Evolutionary conservation across 2,113 vertebrate genomes (phyloP).

Genomic region (Prunella fulvescens): DNA sequence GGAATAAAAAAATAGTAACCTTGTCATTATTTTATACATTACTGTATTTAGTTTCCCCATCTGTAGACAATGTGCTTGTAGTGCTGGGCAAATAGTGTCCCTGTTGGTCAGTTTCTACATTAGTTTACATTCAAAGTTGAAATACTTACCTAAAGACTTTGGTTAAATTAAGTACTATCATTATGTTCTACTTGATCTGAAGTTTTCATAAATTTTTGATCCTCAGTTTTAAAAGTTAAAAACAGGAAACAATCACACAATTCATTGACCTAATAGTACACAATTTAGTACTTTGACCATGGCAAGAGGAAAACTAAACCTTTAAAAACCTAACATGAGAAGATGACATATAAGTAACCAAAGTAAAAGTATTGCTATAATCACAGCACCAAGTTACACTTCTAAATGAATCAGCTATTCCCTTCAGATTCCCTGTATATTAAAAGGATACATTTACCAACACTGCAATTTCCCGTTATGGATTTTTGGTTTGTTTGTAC

Average conservation of each 20-base stretch:
- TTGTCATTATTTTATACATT: constrained; percentile 71
- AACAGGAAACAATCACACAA: constrained; percentile 72
- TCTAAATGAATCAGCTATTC: constrained; percentile 60
- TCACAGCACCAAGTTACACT: constrained; percentile 75
- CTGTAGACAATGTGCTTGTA: constrained; percentile 74
- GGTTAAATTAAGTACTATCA: constrained; percentile 85
- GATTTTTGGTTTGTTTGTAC: constrained; percentile 75
- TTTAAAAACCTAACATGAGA: constrained; percentile 56
- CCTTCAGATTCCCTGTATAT: constrained; percentile 57
- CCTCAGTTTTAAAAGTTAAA: constrained; percentile 58
- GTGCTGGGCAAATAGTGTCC: constrained; percentile 68
- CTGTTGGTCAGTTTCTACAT: constrained; percentile 78
- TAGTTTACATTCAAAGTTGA: constrained; percentile 85
- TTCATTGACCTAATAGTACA: constrained; percentile 74
- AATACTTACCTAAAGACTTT: constrained; percentile 84
- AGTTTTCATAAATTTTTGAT: constrained; percentile 51
- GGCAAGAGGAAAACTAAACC: constrained; percentile 69
- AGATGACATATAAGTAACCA: constrained; percentile 45
- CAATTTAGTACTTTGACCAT: constrained; percentile 65
- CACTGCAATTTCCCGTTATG: constrained; percentile 57
- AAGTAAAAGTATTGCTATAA: constrained; percentile 79
- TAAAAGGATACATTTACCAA: constrained; percentile 54
- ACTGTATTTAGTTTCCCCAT: constrained; percentile 57
- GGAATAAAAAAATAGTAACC: constrained; percentile 65
- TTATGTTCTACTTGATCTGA: not conserved